phyloP scores from a whole-genome alignment of 2,888 invertebrate genomes.

The Linnaemya tessellans region DNA sequence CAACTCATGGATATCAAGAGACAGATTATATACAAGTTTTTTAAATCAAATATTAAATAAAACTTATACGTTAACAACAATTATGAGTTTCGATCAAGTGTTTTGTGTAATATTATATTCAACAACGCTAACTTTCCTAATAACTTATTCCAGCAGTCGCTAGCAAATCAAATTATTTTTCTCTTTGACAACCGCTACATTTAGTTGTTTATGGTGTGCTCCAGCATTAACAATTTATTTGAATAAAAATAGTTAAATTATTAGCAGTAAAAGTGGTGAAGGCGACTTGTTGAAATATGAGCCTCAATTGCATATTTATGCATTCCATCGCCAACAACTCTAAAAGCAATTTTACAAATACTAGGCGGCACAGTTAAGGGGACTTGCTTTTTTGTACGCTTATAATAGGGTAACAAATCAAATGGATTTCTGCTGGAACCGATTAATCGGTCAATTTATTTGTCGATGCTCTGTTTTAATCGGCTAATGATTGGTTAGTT shows the following conservation, averaged over 20 bases:
- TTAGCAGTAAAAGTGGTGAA: background rate
- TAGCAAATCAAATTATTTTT: background rate
- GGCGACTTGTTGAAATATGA: background rate
- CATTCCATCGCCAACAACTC: background rate
- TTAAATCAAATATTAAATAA: background rate
- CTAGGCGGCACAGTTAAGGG: no score
- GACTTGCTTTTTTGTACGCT: no score
- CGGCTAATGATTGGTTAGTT: no score
- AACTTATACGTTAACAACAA: background rate
- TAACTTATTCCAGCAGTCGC: background rate
- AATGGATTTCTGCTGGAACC: no score
- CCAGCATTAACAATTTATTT: background rate
- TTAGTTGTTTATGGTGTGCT: background rate
- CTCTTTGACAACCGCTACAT: constrained; percentile 12
- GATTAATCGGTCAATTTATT: no score
- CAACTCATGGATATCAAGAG: no score
- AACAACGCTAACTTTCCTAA: background rate
- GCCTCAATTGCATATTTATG: background rate
- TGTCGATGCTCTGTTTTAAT: no score
- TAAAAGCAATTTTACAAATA: background rate
- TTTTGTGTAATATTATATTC: background rate
- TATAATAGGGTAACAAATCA: no score
- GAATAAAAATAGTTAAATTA: background rate
- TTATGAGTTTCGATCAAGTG: background rate
- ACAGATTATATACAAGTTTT: no score